Percentiles rank a stretch among this genome's conserved stretches.
Conservation (phyloP, 1,140 invertebrate species). For the Drosophila eugracilis region DNA sequence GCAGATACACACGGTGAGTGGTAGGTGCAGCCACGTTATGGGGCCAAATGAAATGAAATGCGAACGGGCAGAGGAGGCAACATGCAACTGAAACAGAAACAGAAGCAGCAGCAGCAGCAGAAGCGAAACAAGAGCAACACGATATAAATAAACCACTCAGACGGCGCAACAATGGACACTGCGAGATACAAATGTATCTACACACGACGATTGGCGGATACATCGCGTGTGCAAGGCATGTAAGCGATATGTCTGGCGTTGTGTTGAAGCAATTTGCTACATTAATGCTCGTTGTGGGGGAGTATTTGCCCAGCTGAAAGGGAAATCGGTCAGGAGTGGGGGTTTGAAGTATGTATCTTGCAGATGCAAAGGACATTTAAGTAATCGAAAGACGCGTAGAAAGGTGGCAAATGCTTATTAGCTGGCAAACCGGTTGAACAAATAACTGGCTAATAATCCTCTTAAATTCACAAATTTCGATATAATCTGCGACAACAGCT, state of each 20-base stretch:
- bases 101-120: background rate
- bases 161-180: constrained; percentile 26
- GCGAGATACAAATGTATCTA: constrained; percentile 54
- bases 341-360: background rate
- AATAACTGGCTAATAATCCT: constrained; percentile 60
- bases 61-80: constrained; percentile 41
- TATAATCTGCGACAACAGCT: too few species aligned
- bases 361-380: too few species aligned
- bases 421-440: constrained; percentile 53
- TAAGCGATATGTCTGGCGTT: constrained; percentile 47
- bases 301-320: constrained; percentile 24
- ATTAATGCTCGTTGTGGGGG: constrained; percentile 25
- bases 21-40: constrained; percentile 51
- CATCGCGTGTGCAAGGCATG: constrained; percentile 50
- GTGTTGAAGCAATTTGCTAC: constrained; percentile 34
- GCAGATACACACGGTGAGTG: constrained; percentile 25
- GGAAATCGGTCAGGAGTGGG: constrained; percentile 13
- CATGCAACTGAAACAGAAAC: constrained; percentile 37
- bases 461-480: constrained; percentile 56
- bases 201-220: constrained; percentile 54
- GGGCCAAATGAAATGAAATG: constrained; percentile 68
- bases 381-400: too few species aligned
- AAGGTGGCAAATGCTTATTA: constrained; percentile 38
- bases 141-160: constrained; percentile 55
- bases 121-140: constrained; percentile 39